These are phyloP conservation scores for Mirounga angustirostris DNA, from an alignment of 2,113 vertebrate species.

Conservation along the genomic window DNA sequence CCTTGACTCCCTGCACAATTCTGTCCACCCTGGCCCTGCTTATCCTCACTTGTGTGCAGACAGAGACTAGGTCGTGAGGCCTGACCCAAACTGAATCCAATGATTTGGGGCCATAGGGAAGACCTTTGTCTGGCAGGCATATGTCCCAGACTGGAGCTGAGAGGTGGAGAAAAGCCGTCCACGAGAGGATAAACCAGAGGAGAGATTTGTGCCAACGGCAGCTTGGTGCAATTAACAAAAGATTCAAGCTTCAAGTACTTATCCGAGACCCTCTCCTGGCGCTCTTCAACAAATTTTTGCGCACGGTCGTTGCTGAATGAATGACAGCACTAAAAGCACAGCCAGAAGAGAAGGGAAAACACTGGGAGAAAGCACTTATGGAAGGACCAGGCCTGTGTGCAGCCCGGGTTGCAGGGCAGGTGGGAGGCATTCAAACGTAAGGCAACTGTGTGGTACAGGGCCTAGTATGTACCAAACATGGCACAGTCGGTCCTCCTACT, in stretches of 20 bases:
- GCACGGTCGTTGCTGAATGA: not conserved
- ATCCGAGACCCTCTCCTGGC: not conserved
- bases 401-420: not conserved
- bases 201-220: not conserved
- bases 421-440: not conserved
- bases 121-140: not conserved
- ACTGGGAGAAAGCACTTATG: not conserved
- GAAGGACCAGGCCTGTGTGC: not conserved
- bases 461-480: fast-evolving
- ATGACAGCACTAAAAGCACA: not conserved
- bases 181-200: not conserved
- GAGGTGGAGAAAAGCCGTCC: not conserved
- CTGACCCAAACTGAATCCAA: not conserved
- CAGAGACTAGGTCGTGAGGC: not conserved
- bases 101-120: not conserved
- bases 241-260: not conserved
- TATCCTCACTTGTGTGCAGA: not conserved
- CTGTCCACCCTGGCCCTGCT: not conserved
- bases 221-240: not conserved
- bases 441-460: not conserved
- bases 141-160: not conserved
- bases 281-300: not conserved
- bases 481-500: not conserved
- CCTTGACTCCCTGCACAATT: not conserved
- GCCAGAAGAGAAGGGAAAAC: not conserved